A percentile compares a stretch with the other conserved stretches of the same genome.
Evolutionary conservation across 2,113 vertebrate genomes (phyloP).

Genomic region (Oxygymnocypris stewartii): DNA sequence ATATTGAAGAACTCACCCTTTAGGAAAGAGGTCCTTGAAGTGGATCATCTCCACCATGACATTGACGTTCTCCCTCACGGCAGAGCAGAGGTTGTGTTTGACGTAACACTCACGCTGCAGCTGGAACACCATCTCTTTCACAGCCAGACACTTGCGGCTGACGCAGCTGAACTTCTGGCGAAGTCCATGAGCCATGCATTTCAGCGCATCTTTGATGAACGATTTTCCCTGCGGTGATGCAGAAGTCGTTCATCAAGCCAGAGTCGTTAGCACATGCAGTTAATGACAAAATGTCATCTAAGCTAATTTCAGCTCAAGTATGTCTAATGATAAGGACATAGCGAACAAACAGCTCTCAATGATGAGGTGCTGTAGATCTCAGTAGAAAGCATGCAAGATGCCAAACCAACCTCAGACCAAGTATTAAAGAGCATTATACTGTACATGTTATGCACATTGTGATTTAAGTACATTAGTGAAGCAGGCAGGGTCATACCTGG

Average conservation of each 20-base stretch:
- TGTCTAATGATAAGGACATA: not conserved
- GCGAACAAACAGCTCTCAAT: not conserved
- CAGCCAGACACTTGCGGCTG: constrained; percentile 89
- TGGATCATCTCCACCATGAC: constrained; percentile 94
- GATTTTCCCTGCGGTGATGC: constrained; percentile 85
- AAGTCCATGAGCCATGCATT: constrained; percentile 90
- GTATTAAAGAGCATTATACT: not conserved
- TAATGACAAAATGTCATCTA: not conserved
- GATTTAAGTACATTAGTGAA: not conserved
- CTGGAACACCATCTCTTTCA: constrained; percentile 90
- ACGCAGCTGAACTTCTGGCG: constrained; percentile 92
- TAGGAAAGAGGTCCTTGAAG: constrained; percentile 91
- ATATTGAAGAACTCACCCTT: constrained; percentile 80
- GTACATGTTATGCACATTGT: not conserved
- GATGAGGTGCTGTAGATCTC: not conserved
- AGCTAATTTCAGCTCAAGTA: not conserved
- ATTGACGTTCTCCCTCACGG: constrained; percentile 83
- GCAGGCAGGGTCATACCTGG: constrained; percentile 78
- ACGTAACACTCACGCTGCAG: constrained; percentile 92
- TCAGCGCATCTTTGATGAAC: constrained; percentile 91
- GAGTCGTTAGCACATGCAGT: not conserved
- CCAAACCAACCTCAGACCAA: not conserved
- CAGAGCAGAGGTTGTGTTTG: constrained; percentile 89
- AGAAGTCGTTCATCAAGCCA: not conserved
- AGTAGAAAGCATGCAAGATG: not conserved